Conservation (phyloP, 2,888 invertebrate species). For the Dastarcus helophoroides region DNA sequence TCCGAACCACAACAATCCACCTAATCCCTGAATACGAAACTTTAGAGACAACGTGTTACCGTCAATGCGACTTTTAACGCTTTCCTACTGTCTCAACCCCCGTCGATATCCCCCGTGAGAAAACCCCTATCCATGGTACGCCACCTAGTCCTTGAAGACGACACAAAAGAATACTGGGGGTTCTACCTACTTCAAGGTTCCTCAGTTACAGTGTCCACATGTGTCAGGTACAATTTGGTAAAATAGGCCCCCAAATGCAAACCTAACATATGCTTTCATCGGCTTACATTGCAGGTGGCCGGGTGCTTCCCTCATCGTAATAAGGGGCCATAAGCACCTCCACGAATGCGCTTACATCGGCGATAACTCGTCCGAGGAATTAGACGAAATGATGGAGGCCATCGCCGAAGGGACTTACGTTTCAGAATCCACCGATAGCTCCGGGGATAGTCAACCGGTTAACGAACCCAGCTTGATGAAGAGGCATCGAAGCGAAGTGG, state of each 20-base stretch:
- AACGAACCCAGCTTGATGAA: constrained; percentile 55
- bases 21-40: constrained; percentile 7
- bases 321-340: constrained; percentile 63
- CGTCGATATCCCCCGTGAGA: constrained; percentile 44
- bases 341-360: constrained; percentile 73
- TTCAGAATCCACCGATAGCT: constrained; percentile 5
- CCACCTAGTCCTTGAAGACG: constrained; percentile 58
- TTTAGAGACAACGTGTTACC: constrained; percentile 54
- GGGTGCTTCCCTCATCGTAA: constrained; percentile 64
- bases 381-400: constrained; percentile 45
- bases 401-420: constrained; percentile 26
- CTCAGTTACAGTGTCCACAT: constrained; percentile 61
- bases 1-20: constrained; percentile 1
- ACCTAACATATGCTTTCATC: too few species aligned
- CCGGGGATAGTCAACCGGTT: constrained; percentile 38
- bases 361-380: constrained; percentile 66
- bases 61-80: constrained; percentile 68
- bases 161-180: constrained; percentile 77
- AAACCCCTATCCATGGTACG: constrained; percentile 58
- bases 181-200: constrained; percentile 67
- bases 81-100: constrained; percentile 53
- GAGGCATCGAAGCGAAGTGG: constrained; percentile 47
- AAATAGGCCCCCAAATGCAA: too few species aligned
- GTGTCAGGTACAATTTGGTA: constrained; percentile 60
- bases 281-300: constrained; percentile 47